Evolutionary conservation across 2,888 invertebrate species (phyloP).

Genomic region (Synanthedon vespiformis): DNA sequence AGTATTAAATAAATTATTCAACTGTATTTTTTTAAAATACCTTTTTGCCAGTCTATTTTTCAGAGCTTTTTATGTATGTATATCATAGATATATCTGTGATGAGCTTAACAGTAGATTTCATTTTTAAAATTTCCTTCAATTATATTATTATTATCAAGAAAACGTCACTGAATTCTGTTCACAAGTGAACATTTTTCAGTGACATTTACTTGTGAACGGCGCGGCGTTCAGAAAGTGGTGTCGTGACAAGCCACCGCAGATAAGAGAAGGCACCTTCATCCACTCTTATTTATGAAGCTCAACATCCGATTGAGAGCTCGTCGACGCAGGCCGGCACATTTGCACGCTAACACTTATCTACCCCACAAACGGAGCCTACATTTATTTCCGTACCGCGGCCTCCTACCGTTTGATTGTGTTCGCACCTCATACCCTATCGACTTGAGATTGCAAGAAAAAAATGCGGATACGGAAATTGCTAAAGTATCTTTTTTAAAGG

Average conservation of each 20-base stretch:
- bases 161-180: no score
- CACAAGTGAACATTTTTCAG: conserved; percentile 1
- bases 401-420: conserved; percentile 43
- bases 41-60: no score
- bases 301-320: conserved; percentile 62
- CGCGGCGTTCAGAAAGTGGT: conserved; percentile 39
- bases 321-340: conserved; percentile 41
- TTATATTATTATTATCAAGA: no score
- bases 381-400: conserved; percentile 56
- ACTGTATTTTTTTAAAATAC: no score
- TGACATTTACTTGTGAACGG: conserved; percentile 15
- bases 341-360: conserved; percentile 54
- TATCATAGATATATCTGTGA: no score
- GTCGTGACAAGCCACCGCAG: conserved; percentile 32
- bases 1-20: no score
- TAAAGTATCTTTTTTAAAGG: no score
- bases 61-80: no score
- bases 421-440: not conserved
- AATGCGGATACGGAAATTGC: not conserved
- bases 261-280: conserved; percentile 49
- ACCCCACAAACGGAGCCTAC: conserved; percentile 47
- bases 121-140: no score
- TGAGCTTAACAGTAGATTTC: no score
- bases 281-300: conserved; percentile 64
- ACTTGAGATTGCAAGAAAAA: not conserved